phyloP scores from a whole-genome alignment of 2,113 vertebrate genomes.

The Dromiciops gliroides region DNA sequence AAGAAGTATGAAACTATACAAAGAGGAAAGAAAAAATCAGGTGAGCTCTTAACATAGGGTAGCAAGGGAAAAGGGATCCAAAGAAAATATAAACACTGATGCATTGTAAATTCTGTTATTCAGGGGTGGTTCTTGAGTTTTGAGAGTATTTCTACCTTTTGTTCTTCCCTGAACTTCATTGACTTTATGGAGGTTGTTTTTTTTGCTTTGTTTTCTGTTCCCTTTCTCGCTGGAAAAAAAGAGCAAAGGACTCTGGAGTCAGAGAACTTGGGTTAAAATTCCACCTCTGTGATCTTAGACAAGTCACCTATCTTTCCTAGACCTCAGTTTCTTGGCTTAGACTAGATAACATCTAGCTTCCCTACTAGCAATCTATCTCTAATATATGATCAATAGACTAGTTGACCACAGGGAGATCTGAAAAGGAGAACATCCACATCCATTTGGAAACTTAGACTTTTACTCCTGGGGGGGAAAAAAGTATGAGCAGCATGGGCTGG shows the following conservation, averaged over 20 bases:
- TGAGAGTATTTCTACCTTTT: background rate
- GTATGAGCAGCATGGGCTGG: background rate
- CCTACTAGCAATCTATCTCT: background rate
- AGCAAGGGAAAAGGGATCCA: background rate
- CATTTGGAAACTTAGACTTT: background rate
- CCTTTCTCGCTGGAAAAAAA: background rate
- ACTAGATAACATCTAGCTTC: background rate
- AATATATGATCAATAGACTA: background rate
- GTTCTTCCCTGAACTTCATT: background rate
- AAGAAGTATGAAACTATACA: no score
- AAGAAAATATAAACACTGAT: background rate
- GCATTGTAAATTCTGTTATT: background rate
- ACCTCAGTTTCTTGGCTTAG: background rate
- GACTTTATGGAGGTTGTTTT: background rate
- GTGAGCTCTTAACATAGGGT: background rate
- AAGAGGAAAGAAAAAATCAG: background rate
- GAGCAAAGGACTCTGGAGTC: background rate
- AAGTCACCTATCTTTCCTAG: background rate
- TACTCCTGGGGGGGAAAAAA: background rate
- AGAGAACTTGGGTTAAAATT: background rate
- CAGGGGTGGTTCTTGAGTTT: background rate
- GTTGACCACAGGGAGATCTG: background rate
- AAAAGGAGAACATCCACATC: background rate
- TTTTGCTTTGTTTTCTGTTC: background rate
- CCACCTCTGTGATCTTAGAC: background rate